Conservation (phyloP, 2,797 vertebrate species). For the Salarias fasciatus region DNA sequence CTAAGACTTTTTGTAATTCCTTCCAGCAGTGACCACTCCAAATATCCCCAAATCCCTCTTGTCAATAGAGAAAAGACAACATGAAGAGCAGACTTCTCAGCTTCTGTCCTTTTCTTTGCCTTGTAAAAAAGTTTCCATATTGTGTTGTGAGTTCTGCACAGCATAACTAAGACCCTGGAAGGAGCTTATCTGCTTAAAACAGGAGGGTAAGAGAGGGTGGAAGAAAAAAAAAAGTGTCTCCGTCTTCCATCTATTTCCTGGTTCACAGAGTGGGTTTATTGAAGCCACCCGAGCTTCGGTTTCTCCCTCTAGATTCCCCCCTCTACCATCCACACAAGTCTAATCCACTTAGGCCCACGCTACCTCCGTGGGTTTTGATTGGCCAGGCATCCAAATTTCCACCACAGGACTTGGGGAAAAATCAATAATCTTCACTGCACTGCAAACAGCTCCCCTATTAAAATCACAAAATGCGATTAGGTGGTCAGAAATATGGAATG, state of each 20-base stretch:
- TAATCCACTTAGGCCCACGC: slow-evolving; percentile 74
- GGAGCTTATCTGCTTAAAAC: slow-evolving; percentile 84
- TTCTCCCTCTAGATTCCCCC: slow-evolving; percentile 56
- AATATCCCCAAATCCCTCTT: slow-evolving; percentile 69
- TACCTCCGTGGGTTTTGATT: slow-evolving; percentile 64
- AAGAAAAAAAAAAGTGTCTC: slow-evolving; percentile 54
- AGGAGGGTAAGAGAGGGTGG: slow-evolving; percentile 65
- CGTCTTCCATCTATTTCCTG: slow-evolving; percentile 68
- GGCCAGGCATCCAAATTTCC: slow-evolving; percentile 59
- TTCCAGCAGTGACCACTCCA: slow-evolving; percentile 62
- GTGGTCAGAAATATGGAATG: slow-evolving; percentile 13
- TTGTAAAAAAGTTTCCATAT: slow-evolving; percentile 75
- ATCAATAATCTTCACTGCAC: slow-evolving; percentile 60
- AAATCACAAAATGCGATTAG: slow-evolving; percentile 34
- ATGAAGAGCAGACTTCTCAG: slow-evolving; percentile 53
- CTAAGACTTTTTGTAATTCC: slow-evolving; percentile 58
- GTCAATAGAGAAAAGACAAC: slow-evolving; percentile 69
- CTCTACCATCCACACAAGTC: slow-evolving; percentile 46
- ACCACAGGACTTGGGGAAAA: slow-evolving; percentile 45
- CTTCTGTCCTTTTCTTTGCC: slow-evolving; percentile 52
- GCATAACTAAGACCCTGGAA: slow-evolving; percentile 82
- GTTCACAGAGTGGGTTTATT: slow-evolving; percentile 71
- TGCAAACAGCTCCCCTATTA: slow-evolving; percentile 36
- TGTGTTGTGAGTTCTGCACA: slow-evolving; percentile 66
- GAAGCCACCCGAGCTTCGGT: slow-evolving; percentile 69